Percentiles rank a stretch among this genome's conserved stretches.
These are phyloP conservation scores for Sinocyclocheilus grahami DNA, from an alignment of 2,113 vertebrate genomes.

Conservation along the genomic window DNA sequence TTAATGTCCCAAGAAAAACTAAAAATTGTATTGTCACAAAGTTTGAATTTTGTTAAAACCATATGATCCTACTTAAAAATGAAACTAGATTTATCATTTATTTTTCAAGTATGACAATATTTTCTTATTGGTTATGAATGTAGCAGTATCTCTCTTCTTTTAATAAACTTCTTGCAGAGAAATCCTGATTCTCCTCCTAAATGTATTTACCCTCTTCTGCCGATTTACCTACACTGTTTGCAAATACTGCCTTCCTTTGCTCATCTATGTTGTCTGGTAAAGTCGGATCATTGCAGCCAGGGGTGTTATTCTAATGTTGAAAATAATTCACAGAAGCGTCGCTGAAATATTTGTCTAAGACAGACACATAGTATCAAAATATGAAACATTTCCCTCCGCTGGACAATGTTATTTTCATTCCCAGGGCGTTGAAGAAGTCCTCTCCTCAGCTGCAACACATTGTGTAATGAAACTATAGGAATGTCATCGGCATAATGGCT, in stretches of 20 bases:
- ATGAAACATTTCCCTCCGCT: slow-evolving; percentile 5
- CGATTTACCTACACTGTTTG: slow-evolving; percentile 12
- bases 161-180: neutral
- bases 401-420: slow-evolving; percentile 15
- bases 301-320: neutral
- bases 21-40: neutral
- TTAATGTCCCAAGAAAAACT: no score
- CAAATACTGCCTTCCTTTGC: slow-evolving; percentile 26
- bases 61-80: neutral
- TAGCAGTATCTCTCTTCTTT: neutral
- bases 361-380: slow-evolving; percentile 17
- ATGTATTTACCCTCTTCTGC: neutral
- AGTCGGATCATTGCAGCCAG: neutral
- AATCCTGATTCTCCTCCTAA: slow-evolving; percentile 24
- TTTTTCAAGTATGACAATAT: neutral
- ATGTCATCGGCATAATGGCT: slow-evolving; percentile 38
- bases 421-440: neutral
- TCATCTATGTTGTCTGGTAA: neutral
- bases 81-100: no score
- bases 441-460: slow-evolving; percentile 16
- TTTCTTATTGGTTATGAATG: neutral
- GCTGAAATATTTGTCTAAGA: neutral
- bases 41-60: neutral
- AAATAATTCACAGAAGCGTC: neutral
- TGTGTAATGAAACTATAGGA: slow-evolving; percentile 34